These are phyloP conservation scores for Eulemur coronatus DNA, from an alignment of 2,797 vertebrate genomes.

Conservation along the genomic window DNA sequence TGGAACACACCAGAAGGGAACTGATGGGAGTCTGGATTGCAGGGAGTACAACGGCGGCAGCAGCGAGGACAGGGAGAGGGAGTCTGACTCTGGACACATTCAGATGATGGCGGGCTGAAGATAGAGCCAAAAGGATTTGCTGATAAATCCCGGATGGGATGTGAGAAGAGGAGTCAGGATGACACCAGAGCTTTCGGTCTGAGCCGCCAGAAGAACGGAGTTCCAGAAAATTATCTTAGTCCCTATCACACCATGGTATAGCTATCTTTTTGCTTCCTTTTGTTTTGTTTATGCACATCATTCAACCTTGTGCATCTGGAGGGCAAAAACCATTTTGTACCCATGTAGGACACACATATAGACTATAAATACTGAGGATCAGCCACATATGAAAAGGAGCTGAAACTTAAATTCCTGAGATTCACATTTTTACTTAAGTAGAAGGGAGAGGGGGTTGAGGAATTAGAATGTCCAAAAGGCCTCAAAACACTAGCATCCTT, in stretches of 20 bases:
- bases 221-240: not conserved
- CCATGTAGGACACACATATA: not conserved
- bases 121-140: not conserved
- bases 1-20: not conserved
- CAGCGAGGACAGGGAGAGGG: not conserved
- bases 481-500: not conserved
- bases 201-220: not conserved
- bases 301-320: not conserved
- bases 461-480: not conserved
- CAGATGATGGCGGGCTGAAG: not conserved
- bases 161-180: not conserved
- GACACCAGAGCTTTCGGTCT: not conserved
- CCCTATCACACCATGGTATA: not conserved
- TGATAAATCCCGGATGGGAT: not conserved
- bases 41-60: rapidly evolving
- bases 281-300: not conserved
- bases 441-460: not conserved
- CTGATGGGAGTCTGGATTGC: rapidly evolving
- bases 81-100: not conserved
- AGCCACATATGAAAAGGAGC: not conserved
- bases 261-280: not conserved
- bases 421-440: not conserved
- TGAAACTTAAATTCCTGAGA: not conserved
- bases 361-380: not conserved
- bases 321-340: not conserved